phyloP scores from a whole-genome alignment of 2,113 vertebrate genomes.

The Centropus unirufus region DNA sequence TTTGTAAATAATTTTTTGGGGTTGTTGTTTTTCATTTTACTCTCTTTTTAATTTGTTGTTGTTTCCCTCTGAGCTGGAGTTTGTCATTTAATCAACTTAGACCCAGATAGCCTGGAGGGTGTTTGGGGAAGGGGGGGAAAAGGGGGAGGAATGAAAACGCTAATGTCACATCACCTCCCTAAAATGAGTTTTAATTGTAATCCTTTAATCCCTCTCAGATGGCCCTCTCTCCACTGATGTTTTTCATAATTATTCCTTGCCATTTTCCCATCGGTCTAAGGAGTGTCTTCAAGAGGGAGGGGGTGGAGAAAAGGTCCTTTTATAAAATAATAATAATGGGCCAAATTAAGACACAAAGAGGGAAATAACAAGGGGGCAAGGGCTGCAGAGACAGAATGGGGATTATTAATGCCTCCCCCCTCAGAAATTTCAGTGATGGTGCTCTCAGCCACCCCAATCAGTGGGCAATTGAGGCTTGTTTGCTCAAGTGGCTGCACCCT shows the following conservation, averaged over 20 bases:
- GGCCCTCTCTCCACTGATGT: constrained; percentile 78
- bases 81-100: constrained; percentile 63
- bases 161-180: constrained; percentile 65
- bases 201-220: constrained; percentile 84
- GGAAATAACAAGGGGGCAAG: constrained; percentile 60
- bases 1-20: constrained; percentile 38
- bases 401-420: constrained; percentile 47
- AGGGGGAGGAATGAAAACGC: constrained; percentile 35
- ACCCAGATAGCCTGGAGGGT: constrained; percentile 59
- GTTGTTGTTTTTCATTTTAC: constrained; percentile 19
- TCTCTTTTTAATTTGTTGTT: constrained; percentile 41
- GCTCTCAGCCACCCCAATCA: constrained; percentile 72
- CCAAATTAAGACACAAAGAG: constrained; percentile 70
- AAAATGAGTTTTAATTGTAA: constrained; percentile 79
- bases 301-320: constrained; percentile 59
- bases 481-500: constrained; percentile 60
- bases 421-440: constrained; percentile 39
- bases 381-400: constrained; percentile 51
- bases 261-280: constrained; percentile 78
- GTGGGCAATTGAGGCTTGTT: constrained; percentile 66
- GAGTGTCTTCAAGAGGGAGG: constrained; percentile 72
- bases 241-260: constrained; percentile 78
- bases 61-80: constrained; percentile 45
- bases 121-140: constrained; percentile 25
- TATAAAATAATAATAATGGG: constrained; percentile 67